These are phyloP conservation scores for Drosophila histrio DNA, from an alignment of 2,888 invertebrate genomes.

Conservation along the genomic window DNA sequence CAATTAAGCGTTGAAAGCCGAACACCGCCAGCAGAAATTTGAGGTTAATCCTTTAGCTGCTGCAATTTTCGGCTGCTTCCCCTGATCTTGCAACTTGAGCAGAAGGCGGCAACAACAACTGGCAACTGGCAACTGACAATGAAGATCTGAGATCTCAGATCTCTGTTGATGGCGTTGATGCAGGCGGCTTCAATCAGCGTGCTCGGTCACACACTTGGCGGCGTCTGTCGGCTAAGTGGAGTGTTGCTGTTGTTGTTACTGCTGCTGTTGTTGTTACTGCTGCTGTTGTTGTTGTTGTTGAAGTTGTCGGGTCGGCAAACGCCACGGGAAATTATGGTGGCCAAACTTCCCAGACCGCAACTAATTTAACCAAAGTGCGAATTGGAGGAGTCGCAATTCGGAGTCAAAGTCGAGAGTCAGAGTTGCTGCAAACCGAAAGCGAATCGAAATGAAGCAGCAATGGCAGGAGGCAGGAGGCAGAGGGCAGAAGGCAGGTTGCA, in stretches of 20 bases:
- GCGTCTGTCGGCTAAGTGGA: slow-evolving; percentile 65
- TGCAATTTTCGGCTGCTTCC: slow-evolving; percentile 71
- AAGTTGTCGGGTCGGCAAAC: slow-evolving; percentile 77
- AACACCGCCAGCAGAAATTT: slow-evolving; percentile 80
- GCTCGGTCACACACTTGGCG: slow-evolving; percentile 75
- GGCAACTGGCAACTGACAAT: slow-evolving; percentile 28
- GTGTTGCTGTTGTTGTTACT: slow-evolving; percentile 41
- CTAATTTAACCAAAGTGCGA: slow-evolving; percentile 81
- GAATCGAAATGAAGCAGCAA: slow-evolving; percentile 61
- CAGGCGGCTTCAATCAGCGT: slow-evolving; percentile 79
- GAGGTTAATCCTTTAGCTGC: slow-evolving; percentile 79
- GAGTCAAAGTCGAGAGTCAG: slow-evolving; percentile 59
- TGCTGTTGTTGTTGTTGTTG: slow-evolving; percentile 46
- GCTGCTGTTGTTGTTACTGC: slow-evolving; percentile 22
- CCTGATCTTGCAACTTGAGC: slow-evolving; percentile 65
- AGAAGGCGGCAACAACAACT: slow-evolving; percentile 68
- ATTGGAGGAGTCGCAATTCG: slow-evolving; percentile 80
- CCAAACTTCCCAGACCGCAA: slow-evolving; percentile 80
- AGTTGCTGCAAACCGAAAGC: slow-evolving; percentile 60
- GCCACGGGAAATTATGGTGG: slow-evolving; percentile 80
- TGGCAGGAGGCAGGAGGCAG: slow-evolving; percentile 4
- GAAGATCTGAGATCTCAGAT: slow-evolving; percentile 71
- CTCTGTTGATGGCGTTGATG: slow-evolving; percentile 76
- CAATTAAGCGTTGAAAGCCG: slow-evolving; percentile 81
- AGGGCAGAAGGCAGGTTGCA: neutral